A percentile compares a stretch with the other conserved stretches of the same genome.
phyloP scores from a whole-genome alignment of 1,140 invertebrate genomes.

The Ridgeia piscesae region DNA sequence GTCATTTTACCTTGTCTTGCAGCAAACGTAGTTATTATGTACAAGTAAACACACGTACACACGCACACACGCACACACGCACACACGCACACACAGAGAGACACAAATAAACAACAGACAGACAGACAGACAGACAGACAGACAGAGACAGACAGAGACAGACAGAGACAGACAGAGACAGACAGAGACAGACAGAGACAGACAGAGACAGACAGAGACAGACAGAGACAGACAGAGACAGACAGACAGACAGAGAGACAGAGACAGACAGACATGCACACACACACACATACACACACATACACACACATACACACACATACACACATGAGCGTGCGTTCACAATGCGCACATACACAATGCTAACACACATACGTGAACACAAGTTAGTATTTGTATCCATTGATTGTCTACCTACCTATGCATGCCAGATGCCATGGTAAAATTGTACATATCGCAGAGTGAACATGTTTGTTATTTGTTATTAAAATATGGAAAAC shows the following conservation, averaged over 20 bases:
- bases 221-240: too few relatives aligned
- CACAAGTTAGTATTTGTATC: too few relatives aligned
- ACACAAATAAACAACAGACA: too few relatives aligned
- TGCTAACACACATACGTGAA: too few relatives aligned
- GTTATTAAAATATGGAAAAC: not conserved
- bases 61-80: slow-evolving; percentile 2
- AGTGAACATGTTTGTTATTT: not conserved
- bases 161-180: not conserved
- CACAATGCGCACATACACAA: not conserved
- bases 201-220: too few relatives aligned
- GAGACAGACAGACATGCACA: not conserved
- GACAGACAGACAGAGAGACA: not conserved
- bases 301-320: not conserved
- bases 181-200: too few relatives aligned
- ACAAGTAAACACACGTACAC: not conserved
- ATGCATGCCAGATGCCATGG: not conserved
- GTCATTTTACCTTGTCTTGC: not conserved
- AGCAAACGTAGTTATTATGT: too few relatives aligned
- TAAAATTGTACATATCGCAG: slow-evolving; percentile 5
- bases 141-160: not conserved
- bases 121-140: too few relatives aligned
- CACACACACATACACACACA: not conserved
- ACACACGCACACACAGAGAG: slow-evolving; percentile 6
- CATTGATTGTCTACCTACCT: not conserved
- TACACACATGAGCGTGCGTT: not conserved